These are phyloP conservation scores for Corythornis madagascariensis DNA, from an alignment of 2,113 vertebrate genomes.

Conservation along the genomic window DNA sequence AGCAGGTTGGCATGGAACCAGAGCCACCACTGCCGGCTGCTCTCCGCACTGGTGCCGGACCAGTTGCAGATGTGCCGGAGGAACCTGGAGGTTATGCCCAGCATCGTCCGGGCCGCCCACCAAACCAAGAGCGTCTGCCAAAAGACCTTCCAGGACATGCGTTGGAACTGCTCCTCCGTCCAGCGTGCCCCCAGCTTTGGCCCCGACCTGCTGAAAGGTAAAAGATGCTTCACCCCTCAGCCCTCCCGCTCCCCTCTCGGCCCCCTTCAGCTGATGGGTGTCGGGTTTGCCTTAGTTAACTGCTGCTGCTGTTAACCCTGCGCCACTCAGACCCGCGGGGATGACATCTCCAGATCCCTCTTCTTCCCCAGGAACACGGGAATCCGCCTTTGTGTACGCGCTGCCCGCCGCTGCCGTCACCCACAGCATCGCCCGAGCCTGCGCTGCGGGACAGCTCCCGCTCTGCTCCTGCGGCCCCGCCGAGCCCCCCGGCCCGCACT, in stretches of 20 bases:
- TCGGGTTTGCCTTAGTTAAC: not conserved
- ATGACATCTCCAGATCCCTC: not conserved
- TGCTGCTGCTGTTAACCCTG: not conserved
- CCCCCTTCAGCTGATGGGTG: fast-evolving
- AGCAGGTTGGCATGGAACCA: slow-evolving; percentile 74
- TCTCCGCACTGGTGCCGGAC: slow-evolving; percentile 62
- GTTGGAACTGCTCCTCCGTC: slow-evolving; percentile 83
- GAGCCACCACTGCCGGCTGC: slow-evolving; percentile 75
- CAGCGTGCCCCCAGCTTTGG: slow-evolving; percentile 67
- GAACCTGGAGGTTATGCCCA: slow-evolving; percentile 80
- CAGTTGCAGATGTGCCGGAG: slow-evolving; percentile 77
- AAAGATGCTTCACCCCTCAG: not conserved
- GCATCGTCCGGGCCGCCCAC: slow-evolving; percentile 69
- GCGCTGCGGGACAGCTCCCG: slow-evolving; percentile 74
- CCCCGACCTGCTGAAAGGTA: slow-evolving; percentile 77
- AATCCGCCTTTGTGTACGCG: slow-evolving; percentile 77
- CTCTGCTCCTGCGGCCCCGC: slow-evolving; percentile 78
- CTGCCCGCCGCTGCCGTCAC: slow-evolving; percentile 71
- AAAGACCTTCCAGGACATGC: slow-evolving; percentile 70
- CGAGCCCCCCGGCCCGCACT: slow-evolving; percentile 63
- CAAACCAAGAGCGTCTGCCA: slow-evolving; percentile 70
- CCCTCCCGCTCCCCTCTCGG: fast-evolving
- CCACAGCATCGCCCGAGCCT: slow-evolving; percentile 74
- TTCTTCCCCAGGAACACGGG: slow-evolving; percentile 72
- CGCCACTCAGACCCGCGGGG: not conserved